Evolutionary conservation across 30 jellyfish, hydroid and myxozoan species (phyloP).

Genomic region (Pseudorhiza aurosa): DNA sequence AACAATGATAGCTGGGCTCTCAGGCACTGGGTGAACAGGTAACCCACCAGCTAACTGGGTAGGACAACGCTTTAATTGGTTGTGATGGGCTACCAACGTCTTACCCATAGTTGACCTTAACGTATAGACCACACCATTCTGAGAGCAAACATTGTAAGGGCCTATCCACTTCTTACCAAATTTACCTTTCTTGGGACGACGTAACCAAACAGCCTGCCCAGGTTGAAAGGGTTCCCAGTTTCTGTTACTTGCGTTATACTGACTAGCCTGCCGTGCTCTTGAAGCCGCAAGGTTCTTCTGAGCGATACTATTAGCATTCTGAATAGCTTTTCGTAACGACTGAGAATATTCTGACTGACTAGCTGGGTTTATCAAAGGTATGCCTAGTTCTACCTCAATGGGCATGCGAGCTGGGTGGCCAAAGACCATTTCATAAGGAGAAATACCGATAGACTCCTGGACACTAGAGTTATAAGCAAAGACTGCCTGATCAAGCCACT

Average conservation of each 20-base stretch:
- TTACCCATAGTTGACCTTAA: conserved; percentile 31
- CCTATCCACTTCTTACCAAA: conserved; percentile 37
- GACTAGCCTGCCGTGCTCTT: neutral
- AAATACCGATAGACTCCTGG: neutral
- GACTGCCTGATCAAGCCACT: neutral
- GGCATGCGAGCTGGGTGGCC: neutral
- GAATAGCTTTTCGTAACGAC: neutral
- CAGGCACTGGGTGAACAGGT: conserved; percentile 20
- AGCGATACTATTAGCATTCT: neutral
- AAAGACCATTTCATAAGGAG: neutral
- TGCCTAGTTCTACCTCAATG: neutral
- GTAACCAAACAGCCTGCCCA: conserved; percentile 48
- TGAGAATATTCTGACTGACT: conserved; percentile 6
- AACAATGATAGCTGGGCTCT: no score
- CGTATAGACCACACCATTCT: neutral
- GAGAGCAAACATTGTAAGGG: conserved; percentile 12
- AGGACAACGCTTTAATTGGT: conserved; percentile 24
- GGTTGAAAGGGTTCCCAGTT: conserved; percentile 17
- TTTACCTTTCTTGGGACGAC: conserved; percentile 46
- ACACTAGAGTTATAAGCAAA: neutral
- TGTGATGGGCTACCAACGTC: conserved; percentile 34
- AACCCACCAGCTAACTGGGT: conserved; percentile 13
- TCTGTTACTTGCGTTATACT: neutral
- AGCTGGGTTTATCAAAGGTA: neutral
- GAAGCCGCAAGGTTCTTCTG: neutral